Conservation (phyloP, 2,888 invertebrate genomes). For the Eudasyphora cyanicolor region DNA sequence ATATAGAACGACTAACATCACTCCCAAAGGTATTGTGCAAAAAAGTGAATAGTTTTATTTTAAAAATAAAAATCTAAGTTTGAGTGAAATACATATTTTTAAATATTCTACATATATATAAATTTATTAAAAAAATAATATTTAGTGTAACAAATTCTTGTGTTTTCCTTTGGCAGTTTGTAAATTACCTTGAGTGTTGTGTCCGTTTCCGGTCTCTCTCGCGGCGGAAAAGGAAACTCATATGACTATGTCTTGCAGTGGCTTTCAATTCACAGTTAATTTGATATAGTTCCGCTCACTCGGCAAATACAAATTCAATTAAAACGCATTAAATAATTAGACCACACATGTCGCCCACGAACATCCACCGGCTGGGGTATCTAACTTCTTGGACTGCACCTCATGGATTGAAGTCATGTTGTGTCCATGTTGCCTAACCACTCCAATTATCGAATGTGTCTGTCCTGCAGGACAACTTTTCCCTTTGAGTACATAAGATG, state of each 20-base stretch:
- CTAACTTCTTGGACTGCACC: not conserved
- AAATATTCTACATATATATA: conserved; percentile 29
- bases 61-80: conserved; percentile 22
- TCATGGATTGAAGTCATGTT: no score
- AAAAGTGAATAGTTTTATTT: not conserved
- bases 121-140: not conserved
- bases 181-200: not conserved
- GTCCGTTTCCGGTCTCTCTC: not conserved
- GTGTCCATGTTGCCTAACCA: not conserved
- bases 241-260: not conserved
- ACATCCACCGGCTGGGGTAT: not conserved
- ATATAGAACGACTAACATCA: not conserved
- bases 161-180: no score
- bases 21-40: not conserved
- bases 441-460: not conserved
- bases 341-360: not conserved
- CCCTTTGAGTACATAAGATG: not conserved
- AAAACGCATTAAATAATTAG: not conserved
- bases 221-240: not conserved
- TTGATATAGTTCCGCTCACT: not conserved
- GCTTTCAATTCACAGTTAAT: not conserved
- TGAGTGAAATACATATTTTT: conserved; percentile 18
- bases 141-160: no score
- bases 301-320: not conserved
- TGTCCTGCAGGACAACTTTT: not conserved